Evolutionary conservation across 2,888 invertebrate species (phyloP).

Genomic region (Geotrupes spiniger): DNA sequence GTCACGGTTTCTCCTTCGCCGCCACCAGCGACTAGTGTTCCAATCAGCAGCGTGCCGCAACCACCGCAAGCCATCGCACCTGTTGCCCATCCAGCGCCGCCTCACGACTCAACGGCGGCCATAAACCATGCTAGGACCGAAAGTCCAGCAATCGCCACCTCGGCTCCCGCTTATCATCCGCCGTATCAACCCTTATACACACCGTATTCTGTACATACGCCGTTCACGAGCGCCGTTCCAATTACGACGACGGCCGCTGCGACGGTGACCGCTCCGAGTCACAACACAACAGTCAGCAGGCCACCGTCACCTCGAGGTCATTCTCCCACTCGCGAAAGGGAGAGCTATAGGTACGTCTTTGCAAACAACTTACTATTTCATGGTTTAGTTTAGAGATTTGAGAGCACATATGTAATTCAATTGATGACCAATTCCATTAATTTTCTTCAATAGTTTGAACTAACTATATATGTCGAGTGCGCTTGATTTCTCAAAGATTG

Average conservation of each 20-base stretch:
- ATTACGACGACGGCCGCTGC: conserved; percentile 44
- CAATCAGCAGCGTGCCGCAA: conserved; percentile 46
- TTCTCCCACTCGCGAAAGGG: conserved; percentile 76
- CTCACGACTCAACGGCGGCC: conserved; percentile 42
- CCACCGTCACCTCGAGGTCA: conserved; percentile 75
- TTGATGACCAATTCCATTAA: too few relatives aligned
- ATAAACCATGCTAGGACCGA: conserved; percentile 51
- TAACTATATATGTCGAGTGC: too few relatives aligned
- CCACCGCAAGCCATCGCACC: conserved; percentile 57
- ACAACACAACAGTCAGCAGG: conserved; percentile 51
- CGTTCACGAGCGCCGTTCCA: conserved; percentile 50
- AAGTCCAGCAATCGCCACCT: conserved; percentile 57
- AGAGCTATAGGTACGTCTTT: conserved; percentile 72
- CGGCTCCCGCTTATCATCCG: conserved; percentile 47
- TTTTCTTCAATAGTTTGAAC: too few relatives aligned
- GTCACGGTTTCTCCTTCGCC: conserved; percentile 35
- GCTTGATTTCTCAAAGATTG: too few relatives aligned
- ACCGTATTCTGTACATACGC: conserved; percentile 75
- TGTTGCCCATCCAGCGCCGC: conserved; percentile 46
- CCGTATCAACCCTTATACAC: conserved; percentile 71
- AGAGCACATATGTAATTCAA: too few relatives aligned
- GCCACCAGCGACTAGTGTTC: conserved; percentile 18
- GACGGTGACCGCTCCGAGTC: conserved; percentile 49
- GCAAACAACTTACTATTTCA: too few relatives aligned
- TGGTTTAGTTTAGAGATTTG: too few relatives aligned